Percentiles rank a stretch among this genome's conserved stretches.
Evolutionary conservation across 2,113 vertebrate species (phyloP).

Genomic region (Pyrgilauda ruficollis): DNA sequence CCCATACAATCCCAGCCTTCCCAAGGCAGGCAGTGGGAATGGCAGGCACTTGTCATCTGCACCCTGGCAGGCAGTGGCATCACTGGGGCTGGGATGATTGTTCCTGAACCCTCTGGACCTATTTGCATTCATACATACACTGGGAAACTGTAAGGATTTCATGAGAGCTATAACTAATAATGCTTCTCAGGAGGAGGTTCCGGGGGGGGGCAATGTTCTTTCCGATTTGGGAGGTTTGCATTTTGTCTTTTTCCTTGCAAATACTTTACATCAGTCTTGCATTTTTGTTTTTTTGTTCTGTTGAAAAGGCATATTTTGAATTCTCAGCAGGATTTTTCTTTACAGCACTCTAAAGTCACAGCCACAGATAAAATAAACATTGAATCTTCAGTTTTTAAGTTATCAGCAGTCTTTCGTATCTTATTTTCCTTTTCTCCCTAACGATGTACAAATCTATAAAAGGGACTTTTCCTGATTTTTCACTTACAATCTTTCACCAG

Average conservation of each 20-base stretch:
- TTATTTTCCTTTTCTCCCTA: not conserved
- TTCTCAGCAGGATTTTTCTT: not conserved
- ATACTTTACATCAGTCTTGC: not conserved
- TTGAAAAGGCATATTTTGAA: not conserved
- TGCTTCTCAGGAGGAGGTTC: not conserved
- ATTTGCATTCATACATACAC: constrained; percentile 26
- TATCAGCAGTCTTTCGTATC: not conserved
- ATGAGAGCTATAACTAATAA: constrained; percentile 5
- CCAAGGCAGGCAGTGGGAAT: not conserved
- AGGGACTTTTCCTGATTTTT: not conserved
- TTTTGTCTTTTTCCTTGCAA: not conserved
- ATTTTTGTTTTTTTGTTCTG: not conserved
- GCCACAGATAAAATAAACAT: not conserved
- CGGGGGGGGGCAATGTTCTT: not conserved
- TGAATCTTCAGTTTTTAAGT: not conserved
- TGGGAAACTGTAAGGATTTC: constrained; percentile 18
- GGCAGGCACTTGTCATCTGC: not conserved
- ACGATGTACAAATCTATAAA: not conserved
- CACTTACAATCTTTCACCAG: not conserved
- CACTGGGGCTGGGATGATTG: not conserved
- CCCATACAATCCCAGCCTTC: constrained; percentile 7
- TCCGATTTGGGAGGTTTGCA: not conserved
- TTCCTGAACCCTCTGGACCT: not conserved
- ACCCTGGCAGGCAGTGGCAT: not conserved
- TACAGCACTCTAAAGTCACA: not conserved